Percentiles rank a stretch among this genome's conserved stretches.
Evolutionary conservation across 2,113 vertebrate species (phyloP).

Genomic region (Sebastes fasciatus): DNA sequence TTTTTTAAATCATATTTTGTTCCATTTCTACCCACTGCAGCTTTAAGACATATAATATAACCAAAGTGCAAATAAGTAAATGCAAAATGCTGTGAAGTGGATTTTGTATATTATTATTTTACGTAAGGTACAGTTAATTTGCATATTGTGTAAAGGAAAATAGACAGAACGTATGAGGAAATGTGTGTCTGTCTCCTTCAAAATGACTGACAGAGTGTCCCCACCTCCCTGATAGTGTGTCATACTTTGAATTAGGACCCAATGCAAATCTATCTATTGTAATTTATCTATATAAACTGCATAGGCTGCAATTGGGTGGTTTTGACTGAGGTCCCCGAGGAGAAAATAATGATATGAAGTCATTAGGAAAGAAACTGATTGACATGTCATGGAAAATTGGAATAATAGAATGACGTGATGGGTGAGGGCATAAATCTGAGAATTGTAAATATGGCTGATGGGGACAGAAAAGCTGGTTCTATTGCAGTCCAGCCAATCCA

Average conservation of each 20-base stretch:
- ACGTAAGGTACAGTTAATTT: neutral
- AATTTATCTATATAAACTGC: neutral
- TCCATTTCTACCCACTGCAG: no score
- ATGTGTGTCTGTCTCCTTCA: no score
- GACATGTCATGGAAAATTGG: neutral
- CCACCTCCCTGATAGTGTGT: no score
- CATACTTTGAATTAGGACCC: neutral
- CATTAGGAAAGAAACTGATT: neutral
- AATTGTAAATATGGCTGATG: slow-evolving; percentile 7
- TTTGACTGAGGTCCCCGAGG: neutral
- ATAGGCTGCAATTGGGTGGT: neutral
- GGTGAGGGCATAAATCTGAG: neutral
- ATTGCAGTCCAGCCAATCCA: slow-evolving; percentile 26
- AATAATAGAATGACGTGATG: neutral
- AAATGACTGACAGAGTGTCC: neutral
- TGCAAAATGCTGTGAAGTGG: no score
- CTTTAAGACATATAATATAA: no score
- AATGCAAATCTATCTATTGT: neutral
- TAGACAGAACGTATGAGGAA: no score
- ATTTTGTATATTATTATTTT: neutral
- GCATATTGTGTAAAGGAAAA: neutral
- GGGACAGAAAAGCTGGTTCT: neutral
- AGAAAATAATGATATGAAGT: neutral
- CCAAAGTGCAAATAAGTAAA: no score
- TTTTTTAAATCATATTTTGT: no score